Conservation (phyloP, 2,113 vertebrate species). For the Psephotus haematonotus region DNA sequence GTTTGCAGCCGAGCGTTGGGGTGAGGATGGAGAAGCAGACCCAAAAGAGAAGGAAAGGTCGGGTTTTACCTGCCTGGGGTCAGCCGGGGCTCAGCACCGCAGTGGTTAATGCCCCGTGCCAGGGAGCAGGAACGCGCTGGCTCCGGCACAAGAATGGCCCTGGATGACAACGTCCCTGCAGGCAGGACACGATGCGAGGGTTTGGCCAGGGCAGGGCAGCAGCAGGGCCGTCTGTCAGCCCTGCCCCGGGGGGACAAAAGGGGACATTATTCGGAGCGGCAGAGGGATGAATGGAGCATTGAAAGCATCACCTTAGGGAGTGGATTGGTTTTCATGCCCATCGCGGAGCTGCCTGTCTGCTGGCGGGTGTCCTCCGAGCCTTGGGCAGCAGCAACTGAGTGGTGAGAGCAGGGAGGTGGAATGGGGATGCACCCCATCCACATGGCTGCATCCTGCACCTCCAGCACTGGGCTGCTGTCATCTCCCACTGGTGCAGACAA, state of each 20-base stretch:
- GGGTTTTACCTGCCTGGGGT: neutral
- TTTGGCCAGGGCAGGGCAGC: neutral
- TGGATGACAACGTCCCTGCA: neutral
- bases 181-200: neutral
- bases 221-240: slow-evolving; percentile 78
- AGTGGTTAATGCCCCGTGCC: slow-evolving; percentile 23
- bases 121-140: neutral
- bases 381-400: neutral
- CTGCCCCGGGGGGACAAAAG: slow-evolving; percentile 87
- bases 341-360: slow-evolving; percentile 72
- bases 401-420: neutral
- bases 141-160: neutral
- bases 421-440: rapidly evolving
- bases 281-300: slow-evolving; percentile 92
- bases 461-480: neutral
- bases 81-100: neutral
- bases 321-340: slow-evolving; percentile 87
- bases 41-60: neutral
- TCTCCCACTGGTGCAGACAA: neutral
- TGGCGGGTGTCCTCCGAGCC: slow-evolving; percentile 24
- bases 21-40: neutral
- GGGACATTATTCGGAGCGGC: slow-evolving; percentile 86
- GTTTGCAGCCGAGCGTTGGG: rapidly evolving
- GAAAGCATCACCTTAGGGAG: slow-evolving; percentile 80
- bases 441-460: neutral